A percentile compares a stretch with the other conserved stretches of the same genome.
These are phyloP conservation scores for Gymnopithys bicolor DNA, from an alignment of 2,797 vertebrate genomes.

Conservation along the genomic window DNA sequence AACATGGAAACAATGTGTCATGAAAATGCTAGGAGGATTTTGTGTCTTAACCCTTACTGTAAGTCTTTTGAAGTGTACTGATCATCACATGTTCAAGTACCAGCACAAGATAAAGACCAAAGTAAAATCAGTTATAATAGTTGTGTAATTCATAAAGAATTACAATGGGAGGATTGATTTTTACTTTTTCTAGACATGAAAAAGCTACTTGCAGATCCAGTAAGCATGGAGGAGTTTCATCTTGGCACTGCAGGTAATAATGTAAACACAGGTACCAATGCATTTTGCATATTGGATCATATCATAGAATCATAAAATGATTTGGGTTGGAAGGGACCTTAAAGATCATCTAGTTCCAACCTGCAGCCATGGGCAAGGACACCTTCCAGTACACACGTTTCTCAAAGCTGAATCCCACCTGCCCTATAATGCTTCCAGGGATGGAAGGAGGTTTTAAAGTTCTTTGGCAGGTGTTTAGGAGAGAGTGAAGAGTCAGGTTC, in stretches of 20 bases:
- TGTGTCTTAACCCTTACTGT: neutral
- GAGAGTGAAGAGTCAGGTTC: neutral
- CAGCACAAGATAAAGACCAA: neutral
- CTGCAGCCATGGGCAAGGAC: too few relatives aligned
- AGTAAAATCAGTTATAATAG: neutral
- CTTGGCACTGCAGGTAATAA: neutral
- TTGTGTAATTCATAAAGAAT: neutral
- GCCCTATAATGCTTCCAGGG: neutral
- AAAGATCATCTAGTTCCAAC: neutral
- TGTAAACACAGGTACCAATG: neutral
- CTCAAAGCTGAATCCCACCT: neutral
- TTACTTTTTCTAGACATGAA: neutral
- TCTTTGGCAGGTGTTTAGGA: neutral
- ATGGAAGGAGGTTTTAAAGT: neutral
- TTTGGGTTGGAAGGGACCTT: neutral
- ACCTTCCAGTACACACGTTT: fast-evolving
- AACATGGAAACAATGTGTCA: neutral
- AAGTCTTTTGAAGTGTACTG: neutral
- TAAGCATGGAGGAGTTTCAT: neutral
- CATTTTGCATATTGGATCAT: neutral
- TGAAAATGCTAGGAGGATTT: neutral
- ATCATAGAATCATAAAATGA: neutral
- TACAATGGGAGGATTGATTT: neutral
- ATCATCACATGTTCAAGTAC: neutral
- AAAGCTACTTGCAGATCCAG: neutral